Evolutionary conservation across 2,797 vertebrate genomes (phyloP).

Genomic region (Anolis apletophallus): DNA sequence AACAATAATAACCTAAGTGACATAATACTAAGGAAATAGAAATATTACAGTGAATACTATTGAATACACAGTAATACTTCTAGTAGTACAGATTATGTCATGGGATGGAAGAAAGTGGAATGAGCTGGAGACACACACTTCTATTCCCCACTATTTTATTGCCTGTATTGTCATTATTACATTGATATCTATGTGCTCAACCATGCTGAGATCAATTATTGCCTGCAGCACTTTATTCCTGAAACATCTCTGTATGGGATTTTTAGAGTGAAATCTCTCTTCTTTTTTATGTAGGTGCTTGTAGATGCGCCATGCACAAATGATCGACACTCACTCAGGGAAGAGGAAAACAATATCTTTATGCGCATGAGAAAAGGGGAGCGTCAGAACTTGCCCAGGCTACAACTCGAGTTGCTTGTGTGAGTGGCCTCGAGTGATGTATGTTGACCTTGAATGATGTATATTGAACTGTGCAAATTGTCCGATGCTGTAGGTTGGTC

Average conservation of each 20-base stretch:
- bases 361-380: constrained; percentile 84
- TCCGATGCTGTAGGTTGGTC: background rate
- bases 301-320: constrained; percentile 96
- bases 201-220: background rate
- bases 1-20: background rate
- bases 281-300: constrained; percentile 83
- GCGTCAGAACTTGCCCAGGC: constrained; percentile 87
- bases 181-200: background rate
- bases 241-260: background rate
- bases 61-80: too few relatives aligned
- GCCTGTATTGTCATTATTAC: background rate
- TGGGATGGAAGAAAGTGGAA: too few relatives aligned
- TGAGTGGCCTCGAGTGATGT: constrained; percentile 75
- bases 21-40: background rate
- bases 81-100: too few relatives aligned
- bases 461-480: background rate
- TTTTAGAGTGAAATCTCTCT: background rate
- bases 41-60: background rate
- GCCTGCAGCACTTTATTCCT: background rate
- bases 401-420: constrained; percentile 91
- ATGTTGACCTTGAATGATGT: background rate
- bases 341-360: constrained; percentile 95
- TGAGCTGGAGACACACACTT: background rate
- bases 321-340: constrained; percentile 88
- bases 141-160: background rate